phyloP scores from a whole-genome alignment of 2,113 vertebrate genomes.

The Brachypteracias leptosomus region DNA sequence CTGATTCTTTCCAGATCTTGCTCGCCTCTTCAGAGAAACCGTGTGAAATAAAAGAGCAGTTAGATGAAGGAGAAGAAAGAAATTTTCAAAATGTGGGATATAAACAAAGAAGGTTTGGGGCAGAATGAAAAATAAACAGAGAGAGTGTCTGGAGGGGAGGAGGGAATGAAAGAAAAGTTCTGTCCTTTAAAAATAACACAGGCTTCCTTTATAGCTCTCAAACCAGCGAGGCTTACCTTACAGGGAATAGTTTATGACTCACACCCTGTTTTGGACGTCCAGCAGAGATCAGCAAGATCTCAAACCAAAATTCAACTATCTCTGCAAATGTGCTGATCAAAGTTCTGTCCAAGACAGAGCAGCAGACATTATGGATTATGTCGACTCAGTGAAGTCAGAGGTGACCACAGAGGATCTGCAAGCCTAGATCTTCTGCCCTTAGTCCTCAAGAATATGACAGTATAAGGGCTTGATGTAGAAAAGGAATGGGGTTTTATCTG shows the following conservation, averaged over 20 bases:
- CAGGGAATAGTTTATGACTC: background rate
- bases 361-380: conserved; percentile 4
- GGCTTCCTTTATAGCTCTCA: background rate
- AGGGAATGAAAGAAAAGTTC: conserved; percentile 33
- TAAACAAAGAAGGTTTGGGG: conserved; percentile 41
- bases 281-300: conserved; percentile 10
- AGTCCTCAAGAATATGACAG: background rate
- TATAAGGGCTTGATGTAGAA: background rate
- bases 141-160: conserved; percentile 9
- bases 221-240: conserved; percentile 28
- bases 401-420: background rate
- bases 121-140: conserved; percentile 53
- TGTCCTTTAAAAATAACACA: conserved; percentile 33
- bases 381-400: background rate
- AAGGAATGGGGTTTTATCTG: conserved; percentile 23
- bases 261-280: background rate
- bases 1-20: conserved; percentile 57
- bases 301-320: conserved; percentile 18
- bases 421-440: background rate
- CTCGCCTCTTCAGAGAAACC: background rate
- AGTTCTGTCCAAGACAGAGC: conserved; percentile 11
- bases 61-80: conserved; percentile 15
- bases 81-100: conserved; percentile 32
- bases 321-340: conserved; percentile 17
- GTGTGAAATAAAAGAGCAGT: conserved; percentile 14